phyloP scores from a whole-genome alignment of 2,888 invertebrate species.

The Drosophila paracracens region DNA sequence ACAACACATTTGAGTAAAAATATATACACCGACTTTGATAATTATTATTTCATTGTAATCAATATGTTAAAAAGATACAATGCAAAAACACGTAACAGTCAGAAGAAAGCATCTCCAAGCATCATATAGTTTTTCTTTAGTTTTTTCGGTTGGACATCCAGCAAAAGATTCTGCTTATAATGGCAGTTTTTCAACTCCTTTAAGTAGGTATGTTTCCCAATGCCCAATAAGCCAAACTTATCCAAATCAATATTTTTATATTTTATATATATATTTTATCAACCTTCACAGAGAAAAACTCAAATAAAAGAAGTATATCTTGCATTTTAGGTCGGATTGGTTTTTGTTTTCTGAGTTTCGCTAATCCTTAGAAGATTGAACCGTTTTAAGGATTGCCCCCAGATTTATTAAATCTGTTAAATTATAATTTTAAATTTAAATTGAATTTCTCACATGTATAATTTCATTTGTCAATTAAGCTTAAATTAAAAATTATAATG shows the following conservation, averaged over 20 bases:
- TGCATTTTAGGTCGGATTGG: not conserved
- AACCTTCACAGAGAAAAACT: not conserved
- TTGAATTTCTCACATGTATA: not conserved
- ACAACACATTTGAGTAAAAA: not conserved
- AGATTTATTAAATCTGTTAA: not conserved
- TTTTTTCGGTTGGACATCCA: not conserved
- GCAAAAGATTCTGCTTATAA: not conserved
- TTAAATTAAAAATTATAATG: not conserved
- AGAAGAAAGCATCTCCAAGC: not conserved
- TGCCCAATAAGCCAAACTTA: too few species aligned
- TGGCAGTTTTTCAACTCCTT: not conserved
- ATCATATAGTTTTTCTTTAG: not conserved
- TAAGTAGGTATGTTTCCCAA: not conserved
- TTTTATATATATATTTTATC: too few species aligned
- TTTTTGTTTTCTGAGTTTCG: not conserved
- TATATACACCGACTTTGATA: not conserved
- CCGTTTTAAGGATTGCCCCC: too few species aligned
- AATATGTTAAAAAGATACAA: not conserved
- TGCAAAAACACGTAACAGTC: not conserved
- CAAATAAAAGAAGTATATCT: not conserved
- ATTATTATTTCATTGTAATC: not conserved
- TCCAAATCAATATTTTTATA: too few species aligned
- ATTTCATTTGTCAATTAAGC: not conserved
- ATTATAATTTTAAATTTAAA: not conserved
- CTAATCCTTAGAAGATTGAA: not conserved